phyloP scores from a whole-genome alignment of 2,888 invertebrate species.

The Polietes domitor region DNA sequence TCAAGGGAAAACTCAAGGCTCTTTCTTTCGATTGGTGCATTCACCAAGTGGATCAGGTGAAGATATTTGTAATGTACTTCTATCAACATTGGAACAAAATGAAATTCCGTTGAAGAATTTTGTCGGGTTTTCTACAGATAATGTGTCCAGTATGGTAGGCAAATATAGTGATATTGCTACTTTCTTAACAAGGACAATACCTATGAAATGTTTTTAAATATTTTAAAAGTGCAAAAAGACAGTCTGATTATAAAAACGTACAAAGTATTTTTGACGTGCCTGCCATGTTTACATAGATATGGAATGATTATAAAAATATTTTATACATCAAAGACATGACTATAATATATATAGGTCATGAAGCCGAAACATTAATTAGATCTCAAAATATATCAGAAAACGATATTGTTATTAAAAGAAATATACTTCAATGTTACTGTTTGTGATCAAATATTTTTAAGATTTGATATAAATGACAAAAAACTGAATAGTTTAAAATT shows the following conservation, averaged over 20 bases:
- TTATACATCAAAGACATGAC: not conserved
- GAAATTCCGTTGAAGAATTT: conserved; percentile 30
- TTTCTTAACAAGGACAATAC: conserved; percentile 40
- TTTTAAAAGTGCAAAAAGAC: conserved; percentile 21
- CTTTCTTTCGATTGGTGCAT: not conserved
- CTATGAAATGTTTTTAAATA: conserved; percentile 17
- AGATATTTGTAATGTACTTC: conserved; percentile 1
- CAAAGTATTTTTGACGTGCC: conserved; percentile 9
- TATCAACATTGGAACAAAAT: conserved; percentile 80
- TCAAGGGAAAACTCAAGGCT: not conserved
- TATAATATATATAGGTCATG: conserved; percentile 3
- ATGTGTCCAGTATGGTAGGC: conserved; percentile 50
- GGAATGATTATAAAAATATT: not conserved
- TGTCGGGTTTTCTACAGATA: conserved; percentile 43
- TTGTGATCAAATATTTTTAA: not conserved
- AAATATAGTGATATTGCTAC: conserved; percentile 69
- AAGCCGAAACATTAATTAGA: not conserved
- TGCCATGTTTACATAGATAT: not conserved
- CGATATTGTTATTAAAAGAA: not conserved
- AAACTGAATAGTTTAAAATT: too few species aligned
- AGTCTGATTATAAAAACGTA: not conserved
- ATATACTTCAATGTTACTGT: not conserved
- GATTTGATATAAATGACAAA: not conserved
- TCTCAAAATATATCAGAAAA: not conserved
- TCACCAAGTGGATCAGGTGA: not conserved